A percentile compares a stretch with the other conserved stretches of the same genome.
Evolutionary conservation across 2,113 vertebrate genomes (phyloP).

Genomic region (Aphelocoma coerulescens): DNA sequence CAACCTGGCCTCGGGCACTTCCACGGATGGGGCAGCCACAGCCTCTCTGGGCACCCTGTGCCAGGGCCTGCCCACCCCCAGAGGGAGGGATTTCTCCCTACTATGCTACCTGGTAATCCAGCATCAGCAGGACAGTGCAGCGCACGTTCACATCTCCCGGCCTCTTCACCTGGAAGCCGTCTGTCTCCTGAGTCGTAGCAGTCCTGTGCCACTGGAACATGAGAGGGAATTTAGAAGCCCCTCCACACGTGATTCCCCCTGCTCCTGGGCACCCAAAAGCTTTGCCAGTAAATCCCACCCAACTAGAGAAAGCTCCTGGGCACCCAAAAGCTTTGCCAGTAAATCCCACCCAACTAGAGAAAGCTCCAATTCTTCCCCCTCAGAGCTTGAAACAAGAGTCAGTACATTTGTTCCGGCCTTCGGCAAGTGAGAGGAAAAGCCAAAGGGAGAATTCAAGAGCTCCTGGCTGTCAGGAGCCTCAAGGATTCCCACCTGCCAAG

Average conservation of each 20-base stretch:
- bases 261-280: background rate
- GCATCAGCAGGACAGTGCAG: constrained; percentile 97
- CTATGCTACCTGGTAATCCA: constrained; percentile 90
- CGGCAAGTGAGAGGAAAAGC: background rate
- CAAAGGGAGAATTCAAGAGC: background rate
- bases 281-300: background rate
- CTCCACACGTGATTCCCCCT: rapidly evolving
- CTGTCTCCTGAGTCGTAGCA: constrained; percentile 97
- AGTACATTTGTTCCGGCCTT: background rate
- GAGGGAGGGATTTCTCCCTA: background rate
- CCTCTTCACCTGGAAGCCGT: constrained; percentile 98
- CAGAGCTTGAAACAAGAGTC: background rate
- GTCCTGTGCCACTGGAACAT: constrained; percentile 93
- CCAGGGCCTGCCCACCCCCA: rapidly evolving
- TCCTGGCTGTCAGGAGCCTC: background rate
- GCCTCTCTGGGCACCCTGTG: background rate
- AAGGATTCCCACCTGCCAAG: background rate
- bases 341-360: background rate
- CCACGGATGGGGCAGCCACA: background rate
- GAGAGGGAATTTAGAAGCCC: background rate
- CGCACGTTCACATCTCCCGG: constrained; percentile 96
- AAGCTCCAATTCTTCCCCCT: background rate
- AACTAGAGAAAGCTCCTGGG: background rate
- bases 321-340: background rate
- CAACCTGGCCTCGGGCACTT: background rate